Conservation (phyloP, 2,797 vertebrate species). For the Nasua narica region DNA sequence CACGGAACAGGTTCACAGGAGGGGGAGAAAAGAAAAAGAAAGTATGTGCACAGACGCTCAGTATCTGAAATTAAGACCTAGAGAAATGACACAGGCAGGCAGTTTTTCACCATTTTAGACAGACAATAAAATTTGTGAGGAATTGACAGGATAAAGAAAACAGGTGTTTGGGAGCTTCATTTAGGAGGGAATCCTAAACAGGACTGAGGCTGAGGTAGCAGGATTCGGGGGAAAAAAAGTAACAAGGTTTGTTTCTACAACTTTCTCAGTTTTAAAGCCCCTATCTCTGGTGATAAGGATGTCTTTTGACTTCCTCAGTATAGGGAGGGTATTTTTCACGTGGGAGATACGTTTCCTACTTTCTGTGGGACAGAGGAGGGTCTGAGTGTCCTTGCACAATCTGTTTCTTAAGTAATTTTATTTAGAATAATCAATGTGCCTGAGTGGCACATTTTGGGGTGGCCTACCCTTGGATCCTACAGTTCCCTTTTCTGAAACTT, state of each 20-base stretch:
- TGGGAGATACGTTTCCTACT: not conserved
- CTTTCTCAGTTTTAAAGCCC: not conserved
- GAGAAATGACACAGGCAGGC: not conserved
- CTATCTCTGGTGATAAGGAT: not conserved
- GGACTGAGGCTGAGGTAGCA: not conserved
- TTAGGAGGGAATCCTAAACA: not conserved
- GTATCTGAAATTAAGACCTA: not conserved
- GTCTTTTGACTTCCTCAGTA: not conserved
- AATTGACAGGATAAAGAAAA: not conserved
- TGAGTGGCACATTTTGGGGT: not conserved
- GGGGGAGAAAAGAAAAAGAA: not conserved
- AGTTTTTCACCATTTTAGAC: not conserved
- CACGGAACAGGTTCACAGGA: not conserved
- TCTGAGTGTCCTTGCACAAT: not conserved
- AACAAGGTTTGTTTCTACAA: not conserved
- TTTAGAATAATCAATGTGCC: not conserved
- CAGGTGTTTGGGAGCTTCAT: not conserved
- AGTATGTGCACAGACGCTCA: not conserved
- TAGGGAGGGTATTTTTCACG: not conserved
- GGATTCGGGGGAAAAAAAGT: not conserved
- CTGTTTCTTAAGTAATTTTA: not conserved
- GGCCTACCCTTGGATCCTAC: not conserved
- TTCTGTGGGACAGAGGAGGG: not conserved
- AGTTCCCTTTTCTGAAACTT: not conserved
- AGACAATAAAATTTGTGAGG: not conserved